Evolutionary conservation across 2,113 vertebrate species (phyloP).

Genomic region (Thermophis baileyi): DNA sequence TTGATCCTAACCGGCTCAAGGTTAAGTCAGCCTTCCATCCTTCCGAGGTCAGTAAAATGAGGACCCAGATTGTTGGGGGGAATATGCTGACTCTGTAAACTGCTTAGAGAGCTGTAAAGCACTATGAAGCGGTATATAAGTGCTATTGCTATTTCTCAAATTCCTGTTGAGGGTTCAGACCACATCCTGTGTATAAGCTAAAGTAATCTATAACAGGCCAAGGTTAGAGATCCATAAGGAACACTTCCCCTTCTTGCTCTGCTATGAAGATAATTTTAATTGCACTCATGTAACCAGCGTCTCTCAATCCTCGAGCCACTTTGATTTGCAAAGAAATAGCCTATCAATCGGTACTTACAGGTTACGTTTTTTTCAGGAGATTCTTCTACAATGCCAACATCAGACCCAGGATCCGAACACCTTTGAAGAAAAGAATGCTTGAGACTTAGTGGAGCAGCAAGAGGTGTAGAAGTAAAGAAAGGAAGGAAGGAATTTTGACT

Average conservation of each 20-base stretch:
- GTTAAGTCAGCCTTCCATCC: background rate
- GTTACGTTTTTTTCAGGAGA: constrained; percentile 83
- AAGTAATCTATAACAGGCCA: background rate
- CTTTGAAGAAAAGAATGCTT: constrained; percentile 59
- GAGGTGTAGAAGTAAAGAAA: background rate
- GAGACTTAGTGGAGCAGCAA: background rate
- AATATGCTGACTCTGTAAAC: background rate
- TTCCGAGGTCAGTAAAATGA: background rate
- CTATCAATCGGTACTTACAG: constrained; percentile 65
- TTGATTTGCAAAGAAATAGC: background rate
- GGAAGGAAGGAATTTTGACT: background rate
- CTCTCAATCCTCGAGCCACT: background rate
- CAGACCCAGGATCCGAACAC: constrained; percentile 72
- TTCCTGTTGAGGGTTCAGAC: background rate
- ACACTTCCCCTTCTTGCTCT: background rate
- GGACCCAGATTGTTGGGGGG: background rate
- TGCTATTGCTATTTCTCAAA: background rate
- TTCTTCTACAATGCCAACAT: constrained; percentile 84
- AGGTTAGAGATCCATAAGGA: background rate
- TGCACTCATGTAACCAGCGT: background rate
- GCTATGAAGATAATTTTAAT: background rate
- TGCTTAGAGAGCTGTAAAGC: background rate
- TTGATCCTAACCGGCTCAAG: background rate
- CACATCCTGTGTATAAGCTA: background rate
- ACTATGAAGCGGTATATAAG: background rate